Percentiles rank a stretch among this genome's conserved stretches.
Evolutionary conservation across 2,888 invertebrate species (phyloP).

Genomic region (Drosophila koepferae): DNA sequence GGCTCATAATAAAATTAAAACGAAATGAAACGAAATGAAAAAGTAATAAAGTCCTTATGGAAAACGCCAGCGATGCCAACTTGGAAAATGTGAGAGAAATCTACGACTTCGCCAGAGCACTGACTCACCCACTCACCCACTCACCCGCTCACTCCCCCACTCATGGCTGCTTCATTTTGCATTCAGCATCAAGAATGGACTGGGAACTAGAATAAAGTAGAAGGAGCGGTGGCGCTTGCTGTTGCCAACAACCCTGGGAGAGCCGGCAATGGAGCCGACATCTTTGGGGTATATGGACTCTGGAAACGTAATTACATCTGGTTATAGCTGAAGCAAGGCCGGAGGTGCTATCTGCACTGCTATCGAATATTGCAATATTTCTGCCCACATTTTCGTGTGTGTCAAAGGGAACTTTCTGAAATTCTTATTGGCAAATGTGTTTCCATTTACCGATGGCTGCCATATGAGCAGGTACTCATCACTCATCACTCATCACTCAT

Average conservation of each 20-base stretch:
- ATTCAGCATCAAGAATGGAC: constrained; percentile 40
- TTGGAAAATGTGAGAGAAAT: constrained; percentile 17
- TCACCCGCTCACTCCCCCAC: neutral
- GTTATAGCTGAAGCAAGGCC: neutral
- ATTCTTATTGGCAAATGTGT: constrained; percentile 7
- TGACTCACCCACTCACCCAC: neutral
- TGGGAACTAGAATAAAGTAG: neutral
- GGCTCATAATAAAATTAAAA: constrained; percentile 81
- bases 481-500: neutral
- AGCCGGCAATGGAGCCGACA: neutral
- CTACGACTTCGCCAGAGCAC: constrained; percentile 22
- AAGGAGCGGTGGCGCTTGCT: neutral
- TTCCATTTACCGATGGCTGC: constrained; percentile 5
- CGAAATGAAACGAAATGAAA: constrained; percentile 82
- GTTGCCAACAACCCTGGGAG: constrained; percentile 47
- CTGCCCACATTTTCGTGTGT: neutral
- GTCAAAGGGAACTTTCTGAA: constrained; percentile 6
- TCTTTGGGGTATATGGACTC: constrained; percentile 23
- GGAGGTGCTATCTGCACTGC: neutral
- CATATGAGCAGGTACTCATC: neutral
- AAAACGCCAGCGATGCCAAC: constrained; percentile 57
- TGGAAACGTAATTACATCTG: neutral
- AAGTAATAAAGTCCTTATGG: constrained; percentile 82
- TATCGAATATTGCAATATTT: constrained; percentile 7
- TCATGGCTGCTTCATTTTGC: constrained; percentile 40